Evolutionary conservation across 2,888 invertebrate genomes (phyloP), one percentile per base, ranked within the genome.

Genomic region (Bellardia bayeri): DNA sequence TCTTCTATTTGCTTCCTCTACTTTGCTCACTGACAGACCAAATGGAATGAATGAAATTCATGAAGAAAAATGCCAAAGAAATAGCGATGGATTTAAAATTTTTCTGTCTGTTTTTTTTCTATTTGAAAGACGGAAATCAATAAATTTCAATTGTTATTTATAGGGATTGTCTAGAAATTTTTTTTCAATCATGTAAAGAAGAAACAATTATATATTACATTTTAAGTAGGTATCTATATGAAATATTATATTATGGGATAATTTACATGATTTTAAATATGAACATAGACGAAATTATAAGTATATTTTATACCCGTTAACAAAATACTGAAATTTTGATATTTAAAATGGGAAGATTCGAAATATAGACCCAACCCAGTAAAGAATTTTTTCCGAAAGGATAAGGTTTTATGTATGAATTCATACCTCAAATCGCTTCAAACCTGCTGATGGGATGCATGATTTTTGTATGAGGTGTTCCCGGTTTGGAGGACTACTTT

Each of bases 91-190:
- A 49, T 68, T 79, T 79, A 23, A 58, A 82, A 33, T 14, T 23
- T 11, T 51, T 64, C 23, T 51, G 64, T 61, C 8, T 30, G 0
- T 42, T 42, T 49, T 37, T 37, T 7, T 54, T 54, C n/a, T 72
- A 49, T 81, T 30, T 81, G 1, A 56, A 64, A 64, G 30, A 54
- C 54, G 75, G 66, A 82, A 75, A 75, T 68, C 66, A 82, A 82
- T 74, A 74, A 74, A 68, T 58, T 23, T 82, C 23, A 51, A 75
- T 75, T 68, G 61, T 68, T 75, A 66, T 82, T 82, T 82, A 75
- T 71, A 51, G 33, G 6, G 63, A 54, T 54, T 45, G 45, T 49
- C 49, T 30, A 33, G 9, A 54, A 64, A 74, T 66, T 66, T 54
- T 64, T 82, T 49, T 82, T 56, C 56, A 58, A 56, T 82, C 33